Base-by-base conservation (phyloP, 2,797 vertebrate genomes). In the Sorex maritimensis region DNA sequence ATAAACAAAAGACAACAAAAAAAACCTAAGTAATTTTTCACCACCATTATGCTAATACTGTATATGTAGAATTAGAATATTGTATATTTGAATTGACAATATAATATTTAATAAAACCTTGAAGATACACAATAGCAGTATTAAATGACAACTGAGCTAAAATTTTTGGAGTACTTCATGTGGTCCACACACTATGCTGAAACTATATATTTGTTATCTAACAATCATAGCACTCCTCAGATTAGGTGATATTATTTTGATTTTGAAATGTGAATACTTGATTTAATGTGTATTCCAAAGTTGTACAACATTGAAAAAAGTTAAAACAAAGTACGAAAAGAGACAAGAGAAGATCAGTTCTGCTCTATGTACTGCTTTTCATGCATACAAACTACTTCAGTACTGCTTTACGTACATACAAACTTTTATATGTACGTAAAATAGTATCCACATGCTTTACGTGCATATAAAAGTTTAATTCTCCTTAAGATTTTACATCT, bases 21-120 rank as follows among this genome's bases (percentile, higher is more conserved):
- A 8, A 34, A 69, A 83, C 14, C 10, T 68, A 81, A 73, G 49
- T 81, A 81, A 65, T 88, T 10, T 28, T 69, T 87, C 67, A 71
- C 13, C 26, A 73, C 19, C 2, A 71, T 14, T 5, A 82, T 38
- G 67, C 41, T 44, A 44, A 52, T 52, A 52, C 49, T 52, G 49
- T 52, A 44, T 44, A 44, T 44, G 41, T 44, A 44, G 5, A 52
- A 52, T 49, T 9, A 52, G 10, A 52, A 2, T 9, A 8, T 52
- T 52, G 10, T 52, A 52, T 63, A 28, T 79, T 83, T 93, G 4
- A 3, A 90, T 75, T 80, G 74, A 68, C 2, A 79, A 41, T 63
- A 85, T 34, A 68, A 87, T 46, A 38, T 74, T 74, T 81, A 89
- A 38, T 90, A 69, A 81, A 67, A 81, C 23, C 15, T 41, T 88